Evolutionary conservation across 2,797 vertebrate species (phyloP).

Genomic region (Danionella dracula): DNA sequence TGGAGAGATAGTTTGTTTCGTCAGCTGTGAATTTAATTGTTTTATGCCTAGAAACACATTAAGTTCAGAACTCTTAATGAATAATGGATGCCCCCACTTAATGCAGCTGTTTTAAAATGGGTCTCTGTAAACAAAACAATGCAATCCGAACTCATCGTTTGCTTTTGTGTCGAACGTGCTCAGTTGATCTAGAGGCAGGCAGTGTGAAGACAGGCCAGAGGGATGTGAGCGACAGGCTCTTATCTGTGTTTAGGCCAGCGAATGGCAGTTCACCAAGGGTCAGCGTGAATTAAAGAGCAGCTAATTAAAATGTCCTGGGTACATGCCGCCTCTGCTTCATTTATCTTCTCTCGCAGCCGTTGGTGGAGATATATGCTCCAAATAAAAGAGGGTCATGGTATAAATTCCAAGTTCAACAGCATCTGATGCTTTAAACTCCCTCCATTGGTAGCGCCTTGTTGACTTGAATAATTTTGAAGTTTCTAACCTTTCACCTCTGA

Average conservation of each 20-base stretch:
- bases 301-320: conserved; percentile 74
- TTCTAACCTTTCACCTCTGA: background rate
- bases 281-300: conserved; percentile 71
- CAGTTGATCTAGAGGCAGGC: background rate
- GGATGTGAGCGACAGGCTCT: conserved; percentile 62
- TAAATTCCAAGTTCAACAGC: conserved; percentile 21
- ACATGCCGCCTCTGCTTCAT: conserved; percentile 49
- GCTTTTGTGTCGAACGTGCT: conserved; percentile 6
- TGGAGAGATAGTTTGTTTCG: background rate
- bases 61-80: conserved; percentile 5
- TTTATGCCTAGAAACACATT: conserved; percentile 15
- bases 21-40: conserved; percentile 17
- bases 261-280: conserved; percentile 71
- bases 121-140: background rate
- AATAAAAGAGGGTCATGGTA: conserved; percentile 2
- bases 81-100: conserved; percentile 16
- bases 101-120: background rate
- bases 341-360: conserved; percentile 53
- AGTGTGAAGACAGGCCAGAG: background rate
- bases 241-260: conserved; percentile 59
- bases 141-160: background rate
- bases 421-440: conserved; percentile 12
- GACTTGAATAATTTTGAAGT: background rate
- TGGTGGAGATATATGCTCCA: conserved; percentile 1
- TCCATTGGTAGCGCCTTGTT: background rate